Evolutionary conservation across 1,140 invertebrate genomes (phyloP).

Genomic region (Calliopsis andreniformis): DNA sequence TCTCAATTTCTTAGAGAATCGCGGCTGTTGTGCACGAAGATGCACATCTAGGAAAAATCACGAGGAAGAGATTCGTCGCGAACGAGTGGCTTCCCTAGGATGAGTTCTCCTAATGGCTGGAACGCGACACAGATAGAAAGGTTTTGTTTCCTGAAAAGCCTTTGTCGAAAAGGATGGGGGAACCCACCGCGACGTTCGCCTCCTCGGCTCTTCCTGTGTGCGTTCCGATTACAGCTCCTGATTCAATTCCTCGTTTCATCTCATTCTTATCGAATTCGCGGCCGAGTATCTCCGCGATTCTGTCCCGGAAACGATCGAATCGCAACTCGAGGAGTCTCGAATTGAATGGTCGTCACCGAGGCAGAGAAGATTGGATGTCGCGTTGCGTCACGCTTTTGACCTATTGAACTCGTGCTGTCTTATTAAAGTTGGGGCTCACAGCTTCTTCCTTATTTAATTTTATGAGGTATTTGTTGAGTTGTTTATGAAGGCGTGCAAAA

Average conservation of each 20-base stretch:
- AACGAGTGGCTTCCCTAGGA: not conserved
- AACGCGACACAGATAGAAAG: not conserved
- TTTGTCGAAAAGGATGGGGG: not conserved
- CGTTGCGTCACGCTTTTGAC: no score
- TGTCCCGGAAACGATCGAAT: not conserved
- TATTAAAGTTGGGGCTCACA: no score
- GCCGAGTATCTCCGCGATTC: not conserved
- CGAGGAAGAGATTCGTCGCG: not conserved
- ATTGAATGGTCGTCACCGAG: not conserved
- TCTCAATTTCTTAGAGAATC: constrained; percentile 8
- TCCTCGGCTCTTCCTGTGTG: not conserved
- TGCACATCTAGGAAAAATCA: not conserved
- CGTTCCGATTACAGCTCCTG: not conserved
- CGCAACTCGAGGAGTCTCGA: not conserved
- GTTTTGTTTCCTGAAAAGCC: not conserved
- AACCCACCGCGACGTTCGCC: not conserved
- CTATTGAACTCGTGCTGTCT: no score
- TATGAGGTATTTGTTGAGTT: no score
- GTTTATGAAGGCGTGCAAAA: no score
- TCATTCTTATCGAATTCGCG: not conserved
- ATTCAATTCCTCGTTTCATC: not conserved
- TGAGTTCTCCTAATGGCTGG: not conserved
- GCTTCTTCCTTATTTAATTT: no score
- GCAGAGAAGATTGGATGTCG: not conserved
- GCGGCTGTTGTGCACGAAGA: not conserved